These are phyloP conservation scores for Epirrhoe tristata DNA, from an alignment of 2,888 invertebrate species.

Conservation along the genomic window DNA sequence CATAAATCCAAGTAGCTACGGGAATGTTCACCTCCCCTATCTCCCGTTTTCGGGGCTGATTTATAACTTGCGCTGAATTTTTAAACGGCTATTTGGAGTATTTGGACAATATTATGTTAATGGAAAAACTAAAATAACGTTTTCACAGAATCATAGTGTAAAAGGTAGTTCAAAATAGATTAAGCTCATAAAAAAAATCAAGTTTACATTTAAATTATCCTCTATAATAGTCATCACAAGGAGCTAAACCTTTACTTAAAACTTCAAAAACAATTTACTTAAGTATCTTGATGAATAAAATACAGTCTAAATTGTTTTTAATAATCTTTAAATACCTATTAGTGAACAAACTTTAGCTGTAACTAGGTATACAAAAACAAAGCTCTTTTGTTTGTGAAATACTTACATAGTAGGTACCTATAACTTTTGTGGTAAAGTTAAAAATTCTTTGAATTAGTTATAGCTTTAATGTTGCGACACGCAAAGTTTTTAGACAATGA, in stretches of 20 bases:
- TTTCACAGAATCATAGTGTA: background rate
- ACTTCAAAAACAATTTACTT: too few relatives aligned
- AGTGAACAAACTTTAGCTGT: background rate
- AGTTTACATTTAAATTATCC: too few relatives aligned
- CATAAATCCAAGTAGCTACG: slow-evolving; percentile 33
- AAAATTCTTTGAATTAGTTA: slow-evolving; percentile 16
- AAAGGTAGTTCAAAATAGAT: too few relatives aligned
- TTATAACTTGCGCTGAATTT: slow-evolving; percentile 28
- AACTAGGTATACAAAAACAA: slow-evolving; percentile 1
- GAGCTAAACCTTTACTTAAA: too few relatives aligned
- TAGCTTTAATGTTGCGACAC: slow-evolving; percentile 16
- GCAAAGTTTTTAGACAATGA: slow-evolving; percentile 23
- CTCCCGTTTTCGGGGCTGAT: slow-evolving; percentile 27
- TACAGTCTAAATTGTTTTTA: too few relatives aligned
- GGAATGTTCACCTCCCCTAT: slow-evolving; percentile 21
- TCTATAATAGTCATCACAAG: too few relatives aligned
- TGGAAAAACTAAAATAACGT: background rate
- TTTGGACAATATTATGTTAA: slow-evolving; percentile 1
- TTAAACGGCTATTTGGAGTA: slow-evolving; percentile 22
- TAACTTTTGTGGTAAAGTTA: slow-evolving; percentile 16
- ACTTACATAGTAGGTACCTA: background rate
- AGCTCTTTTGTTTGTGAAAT: slow-evolving; percentile 10
- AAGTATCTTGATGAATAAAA: too few relatives aligned
- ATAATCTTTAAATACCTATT: background rate
- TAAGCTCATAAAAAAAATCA: too few relatives aligned